These are phyloP conservation scores for Heliconius hermathena DNA, from an alignment of 1,140 invertebrate genomes.

Conservation along the genomic window DNA sequence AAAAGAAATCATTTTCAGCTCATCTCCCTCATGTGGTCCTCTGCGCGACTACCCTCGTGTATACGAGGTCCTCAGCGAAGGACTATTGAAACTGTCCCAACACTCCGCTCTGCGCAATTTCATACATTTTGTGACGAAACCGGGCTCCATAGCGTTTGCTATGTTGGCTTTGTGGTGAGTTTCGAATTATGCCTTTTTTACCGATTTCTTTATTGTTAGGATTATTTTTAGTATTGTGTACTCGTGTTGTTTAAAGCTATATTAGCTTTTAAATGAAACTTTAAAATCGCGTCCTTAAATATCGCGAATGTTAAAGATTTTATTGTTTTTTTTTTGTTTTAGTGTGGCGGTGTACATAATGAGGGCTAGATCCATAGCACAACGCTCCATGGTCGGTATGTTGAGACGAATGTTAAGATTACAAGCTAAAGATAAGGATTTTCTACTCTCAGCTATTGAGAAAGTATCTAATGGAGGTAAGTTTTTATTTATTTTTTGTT, in stretches of 20 bases:
- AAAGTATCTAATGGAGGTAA: constrained; percentile 77
- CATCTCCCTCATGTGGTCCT: constrained; percentile 82
- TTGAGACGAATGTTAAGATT: constrained; percentile 86
- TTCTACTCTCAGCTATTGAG: constrained; percentile 84
- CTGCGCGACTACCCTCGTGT: constrained; percentile 79
- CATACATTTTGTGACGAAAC: constrained; percentile 77
- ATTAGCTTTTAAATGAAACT: no score
- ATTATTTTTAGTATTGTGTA: no score
- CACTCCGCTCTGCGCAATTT: constrained; percentile 63
- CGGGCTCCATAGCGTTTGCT: constrained; percentile 81
- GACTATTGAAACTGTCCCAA: constrained; percentile 71
- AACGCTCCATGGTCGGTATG: constrained; percentile 84
- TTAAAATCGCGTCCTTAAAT: no score
- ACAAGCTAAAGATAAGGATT: constrained; percentile 89
- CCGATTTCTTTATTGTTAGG: no score
- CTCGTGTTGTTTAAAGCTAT: no score
- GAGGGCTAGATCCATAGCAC: constrained; percentile 84
- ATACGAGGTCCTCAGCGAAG: constrained; percentile 78
- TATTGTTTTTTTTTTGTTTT: constrained; percentile 33
- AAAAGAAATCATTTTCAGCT: constrained; percentile 25
- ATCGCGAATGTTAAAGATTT: no score
- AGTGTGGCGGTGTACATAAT: constrained; percentile 87
- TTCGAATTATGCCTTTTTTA: no score
- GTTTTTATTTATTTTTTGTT: not conserved
- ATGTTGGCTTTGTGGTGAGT: constrained; percentile 82